A percentile compares a stretch with the other conserved stretches of the same genome.
phyloP scores from a whole-genome alignment of 2,797 vertebrate species.

The Macroramphosus scolopax region DNA sequence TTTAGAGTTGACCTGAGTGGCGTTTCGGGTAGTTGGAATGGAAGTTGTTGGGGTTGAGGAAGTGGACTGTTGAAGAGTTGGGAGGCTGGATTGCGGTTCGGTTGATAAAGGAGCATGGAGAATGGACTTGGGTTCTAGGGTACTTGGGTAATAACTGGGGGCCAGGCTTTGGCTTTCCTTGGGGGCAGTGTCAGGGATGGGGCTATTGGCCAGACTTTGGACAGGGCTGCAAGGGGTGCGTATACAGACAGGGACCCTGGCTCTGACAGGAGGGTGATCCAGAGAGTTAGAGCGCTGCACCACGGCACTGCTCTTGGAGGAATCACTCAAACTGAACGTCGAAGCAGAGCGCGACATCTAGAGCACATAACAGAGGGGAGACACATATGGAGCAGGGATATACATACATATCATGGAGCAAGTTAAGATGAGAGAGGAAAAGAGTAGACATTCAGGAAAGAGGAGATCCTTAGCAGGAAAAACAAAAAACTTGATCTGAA shows the following conservation, averaged over 20 bases:
- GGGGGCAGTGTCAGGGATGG: slow-evolving; percentile 1
- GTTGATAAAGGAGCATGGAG: slow-evolving; percentile 18
- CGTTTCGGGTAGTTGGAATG: slow-evolving; percentile 7
- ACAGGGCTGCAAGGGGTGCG: slow-evolving; percentile 62
- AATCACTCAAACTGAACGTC: slow-evolving; percentile 79
- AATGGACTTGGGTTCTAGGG: slow-evolving; percentile 15
- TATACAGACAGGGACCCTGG: slow-evolving; percentile 70
- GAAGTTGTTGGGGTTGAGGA: slow-evolving; percentile 3
- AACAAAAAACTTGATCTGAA: background rate
- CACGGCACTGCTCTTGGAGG: slow-evolving; percentile 70
- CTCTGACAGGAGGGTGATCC: slow-evolving; percentile 76
- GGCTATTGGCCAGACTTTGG: slow-evolving; percentile 26
- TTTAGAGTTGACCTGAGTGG: slow-evolving; percentile 15
- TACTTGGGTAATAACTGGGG: slow-evolving; percentile 1
- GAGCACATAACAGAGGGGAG: slow-evolving; percentile 53
- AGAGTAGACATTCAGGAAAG: too few species aligned
- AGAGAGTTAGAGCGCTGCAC: slow-evolving; percentile 85
- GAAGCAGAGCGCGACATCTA: slow-evolving; percentile 86
- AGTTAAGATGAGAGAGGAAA: too few species aligned
- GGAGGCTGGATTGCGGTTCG: slow-evolving; percentile 5
- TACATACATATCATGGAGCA: slow-evolving; percentile 28
- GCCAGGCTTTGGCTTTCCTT: slow-evolving; percentile 7
- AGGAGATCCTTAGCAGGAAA: too few species aligned
- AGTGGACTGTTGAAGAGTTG: slow-evolving; percentile 7
- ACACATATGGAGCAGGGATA: slow-evolving; percentile 33